A percentile compares a stretch with the other conserved stretches of the same genome.
These are phyloP conservation scores for Melanotaenia boesemani DNA, from an alignment of 2,797 vertebrate genomes.

Conservation along the genomic window DNA sequence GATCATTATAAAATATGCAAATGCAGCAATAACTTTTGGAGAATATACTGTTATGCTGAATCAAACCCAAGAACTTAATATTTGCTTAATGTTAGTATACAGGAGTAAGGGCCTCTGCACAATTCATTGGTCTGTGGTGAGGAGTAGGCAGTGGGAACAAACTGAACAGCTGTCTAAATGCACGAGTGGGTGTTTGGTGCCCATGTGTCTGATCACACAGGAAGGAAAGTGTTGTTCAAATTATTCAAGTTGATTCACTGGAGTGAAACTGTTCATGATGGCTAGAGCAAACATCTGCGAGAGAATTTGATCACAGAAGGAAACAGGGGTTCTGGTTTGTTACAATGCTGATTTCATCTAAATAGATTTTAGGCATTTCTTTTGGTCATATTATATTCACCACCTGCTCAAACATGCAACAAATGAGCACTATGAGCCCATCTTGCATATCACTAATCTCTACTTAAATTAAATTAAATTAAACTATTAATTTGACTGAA, in stretches of 20 bases:
- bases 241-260: neutral
- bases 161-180: neutral
- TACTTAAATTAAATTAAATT: no score
- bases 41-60: neutral
- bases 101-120: neutral
- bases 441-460: no score
- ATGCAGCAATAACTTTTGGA: no score
- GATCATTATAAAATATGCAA: neutral
- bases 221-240: neutral
- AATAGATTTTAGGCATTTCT: no score
- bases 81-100: neutral
- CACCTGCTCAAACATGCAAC: no score
- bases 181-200: slow-evolving; percentile 11
- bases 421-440: no score
- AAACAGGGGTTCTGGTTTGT: neutral
- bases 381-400: no score
- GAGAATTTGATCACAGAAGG: neutral
- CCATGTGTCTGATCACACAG: neutral
- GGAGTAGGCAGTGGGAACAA: neutral
- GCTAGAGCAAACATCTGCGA: neutral
- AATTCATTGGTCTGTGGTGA: neutral
- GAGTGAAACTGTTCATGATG: neutral
- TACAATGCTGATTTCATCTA: neutral
- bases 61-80: neutral
- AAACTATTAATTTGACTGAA: no score